phyloP scores from a whole-genome alignment of 2,113 vertebrate genomes.

The Cavia aperea region DNA sequence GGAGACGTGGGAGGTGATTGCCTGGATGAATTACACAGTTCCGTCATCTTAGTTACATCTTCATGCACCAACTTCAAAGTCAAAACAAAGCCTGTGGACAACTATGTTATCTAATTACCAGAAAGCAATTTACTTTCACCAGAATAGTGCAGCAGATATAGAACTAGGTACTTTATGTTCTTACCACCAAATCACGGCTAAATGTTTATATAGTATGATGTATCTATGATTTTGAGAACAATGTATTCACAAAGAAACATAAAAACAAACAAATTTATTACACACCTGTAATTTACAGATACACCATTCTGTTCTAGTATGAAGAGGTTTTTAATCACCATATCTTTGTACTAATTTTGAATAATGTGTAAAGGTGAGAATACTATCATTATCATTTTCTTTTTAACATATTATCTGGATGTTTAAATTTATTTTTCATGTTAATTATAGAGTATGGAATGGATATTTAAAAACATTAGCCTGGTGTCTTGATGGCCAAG shows the following conservation, averaged over 20 bases:
- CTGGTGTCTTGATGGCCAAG: neutral
- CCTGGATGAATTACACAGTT: neutral
- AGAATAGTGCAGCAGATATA: neutral
- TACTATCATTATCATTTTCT: neutral
- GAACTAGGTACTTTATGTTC: neutral
- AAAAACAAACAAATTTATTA: neutral
- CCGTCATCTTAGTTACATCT: neutral
- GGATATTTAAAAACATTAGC: neutral
- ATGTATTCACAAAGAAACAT: neutral
- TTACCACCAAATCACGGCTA: neutral
- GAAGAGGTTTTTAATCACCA: neutral
- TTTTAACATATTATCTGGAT: neutral
- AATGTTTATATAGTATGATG: neutral
- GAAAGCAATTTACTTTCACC: neutral
- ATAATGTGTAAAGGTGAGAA: neutral
- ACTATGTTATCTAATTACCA: neutral
- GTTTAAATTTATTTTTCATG: neutral
- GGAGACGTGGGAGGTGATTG: neutral
- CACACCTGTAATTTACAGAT: neutral
- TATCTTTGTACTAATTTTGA: neutral
- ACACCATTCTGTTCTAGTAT: neutral
- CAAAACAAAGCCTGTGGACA: neutral
- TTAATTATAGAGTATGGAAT: constrained; percentile 8
- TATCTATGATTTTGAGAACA: neutral
- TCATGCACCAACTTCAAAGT: neutral